These are phyloP conservation scores for Elysia chlorotica DNA, from an alignment of 1,140 invertebrate genomes.

Conservation along the genomic window DNA sequence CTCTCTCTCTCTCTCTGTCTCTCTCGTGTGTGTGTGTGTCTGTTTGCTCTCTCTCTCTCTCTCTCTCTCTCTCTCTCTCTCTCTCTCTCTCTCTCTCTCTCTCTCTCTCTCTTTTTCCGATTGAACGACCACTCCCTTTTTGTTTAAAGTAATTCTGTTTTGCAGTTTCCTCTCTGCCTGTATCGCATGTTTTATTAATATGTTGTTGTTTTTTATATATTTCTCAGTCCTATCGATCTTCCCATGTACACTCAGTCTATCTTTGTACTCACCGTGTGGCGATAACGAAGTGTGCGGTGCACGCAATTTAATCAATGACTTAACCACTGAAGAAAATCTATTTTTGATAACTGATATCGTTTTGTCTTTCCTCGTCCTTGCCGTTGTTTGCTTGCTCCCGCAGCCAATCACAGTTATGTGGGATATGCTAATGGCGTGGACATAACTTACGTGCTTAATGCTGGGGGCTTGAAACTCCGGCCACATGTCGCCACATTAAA, in stretches of 20 bases:
- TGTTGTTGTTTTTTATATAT: no score
- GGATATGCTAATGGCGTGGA: no score
- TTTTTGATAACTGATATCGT: no score
- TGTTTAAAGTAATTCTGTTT: background rate
- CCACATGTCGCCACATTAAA: no score
- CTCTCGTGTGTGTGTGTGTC: no score
- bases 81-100: constrained; percentile 2
- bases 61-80: constrained; percentile 19
- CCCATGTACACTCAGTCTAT: background rate
- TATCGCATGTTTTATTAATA: background rate
- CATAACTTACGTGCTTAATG: no score
- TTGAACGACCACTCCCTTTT: background rate
- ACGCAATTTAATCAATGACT: background rate
- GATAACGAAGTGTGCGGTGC: background rate
- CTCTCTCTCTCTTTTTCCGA: background rate
- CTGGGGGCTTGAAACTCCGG: no score
- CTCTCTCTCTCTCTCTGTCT: background rate
- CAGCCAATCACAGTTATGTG: no score
- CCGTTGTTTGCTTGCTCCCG: no score
- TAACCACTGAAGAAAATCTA: no score
- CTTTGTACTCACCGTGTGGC: background rate
- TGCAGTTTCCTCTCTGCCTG: background rate
- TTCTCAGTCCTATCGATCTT: background rate
- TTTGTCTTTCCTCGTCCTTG: no score
- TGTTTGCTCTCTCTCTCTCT: constrained; percentile 2